phyloP scores from a whole-genome alignment of 1,140 invertebrate genomes.

The Pogonomyrmex barbatus region DNA sequence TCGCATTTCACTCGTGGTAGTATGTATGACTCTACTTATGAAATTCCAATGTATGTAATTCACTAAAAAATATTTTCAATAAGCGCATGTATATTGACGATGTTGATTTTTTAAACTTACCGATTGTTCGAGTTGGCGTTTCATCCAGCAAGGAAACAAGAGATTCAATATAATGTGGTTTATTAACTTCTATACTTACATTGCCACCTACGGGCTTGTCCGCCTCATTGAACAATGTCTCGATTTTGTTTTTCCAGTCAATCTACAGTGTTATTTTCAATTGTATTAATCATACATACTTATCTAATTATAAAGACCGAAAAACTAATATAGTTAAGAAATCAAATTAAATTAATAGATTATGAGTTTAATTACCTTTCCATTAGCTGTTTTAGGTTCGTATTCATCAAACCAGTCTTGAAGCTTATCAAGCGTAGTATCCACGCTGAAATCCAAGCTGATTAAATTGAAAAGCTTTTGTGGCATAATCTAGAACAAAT shows the following conservation, averaged over 20 bases:
- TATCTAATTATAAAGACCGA: neutral
- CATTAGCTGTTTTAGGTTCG: neutral
- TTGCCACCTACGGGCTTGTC: neutral
- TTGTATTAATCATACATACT: neutral
- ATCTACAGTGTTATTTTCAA: constrained; percentile 20
- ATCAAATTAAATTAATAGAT: neutral
- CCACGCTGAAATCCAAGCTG: fast-evolving
- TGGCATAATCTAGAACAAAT: neutral
- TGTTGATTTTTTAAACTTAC: constrained; percentile 3
- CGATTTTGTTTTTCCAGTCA: constrained; percentile 51
- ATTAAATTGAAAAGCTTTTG: too few species aligned
- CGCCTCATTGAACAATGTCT: neutral
- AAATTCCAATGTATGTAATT: constrained; percentile 77
- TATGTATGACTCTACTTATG: constrained; percentile 55
- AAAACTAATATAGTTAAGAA: too few species aligned
- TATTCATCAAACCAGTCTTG: constrained; percentile 37
- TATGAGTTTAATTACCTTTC: constrained; percentile 43
- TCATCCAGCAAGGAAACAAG: constrained; percentile 40
- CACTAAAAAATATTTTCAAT: constrained; percentile 47
- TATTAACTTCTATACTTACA: neutral
- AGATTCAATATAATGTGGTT: constrained; percentile 8
- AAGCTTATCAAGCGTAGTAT: neutral
- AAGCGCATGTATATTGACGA: neutral
- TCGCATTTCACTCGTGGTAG: constrained; percentile 66
- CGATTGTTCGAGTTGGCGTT: constrained; percentile 59